Percentiles rank a stretch among this genome's conserved stretches.
These are phyloP conservation scores for Enteromius trimaculatus DNA, from an alignment of 2,797 vertebrate genomes.

Conservation along the genomic window DNA sequence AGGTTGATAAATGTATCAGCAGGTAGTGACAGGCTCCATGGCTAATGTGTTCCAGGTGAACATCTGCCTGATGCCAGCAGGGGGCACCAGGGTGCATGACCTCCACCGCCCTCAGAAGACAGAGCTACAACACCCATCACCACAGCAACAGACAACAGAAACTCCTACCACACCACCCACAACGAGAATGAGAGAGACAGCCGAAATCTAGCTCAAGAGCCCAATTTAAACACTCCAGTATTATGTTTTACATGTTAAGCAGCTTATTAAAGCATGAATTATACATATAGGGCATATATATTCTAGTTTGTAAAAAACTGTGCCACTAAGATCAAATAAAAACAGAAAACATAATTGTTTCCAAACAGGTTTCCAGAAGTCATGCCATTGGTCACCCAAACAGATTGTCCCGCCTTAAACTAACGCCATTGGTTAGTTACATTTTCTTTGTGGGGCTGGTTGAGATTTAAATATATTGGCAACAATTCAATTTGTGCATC, in stretches of 20 bases:
- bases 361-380: background rate
- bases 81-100: slow-evolving; percentile 44
- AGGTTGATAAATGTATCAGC: slow-evolving; percentile 48
- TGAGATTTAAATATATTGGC: background rate
- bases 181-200: background rate
- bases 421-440: background rate
- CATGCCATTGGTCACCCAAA: background rate
- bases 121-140: slow-evolving; percentile 28
- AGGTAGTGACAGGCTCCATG: slow-evolving; percentile 51
- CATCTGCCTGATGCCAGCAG: slow-evolving; percentile 38
- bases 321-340: background rate
- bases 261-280: background rate
- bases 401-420: background rate
- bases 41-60: slow-evolving; percentile 55
- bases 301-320: background rate
- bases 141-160: slow-evolving; percentile 20
- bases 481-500: background rate
- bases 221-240: background rate
- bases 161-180: background rate
- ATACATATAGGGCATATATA: background rate
- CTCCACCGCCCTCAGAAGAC: slow-evolving; percentile 24
- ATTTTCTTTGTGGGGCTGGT: background rate
- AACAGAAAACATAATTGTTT: background rate
- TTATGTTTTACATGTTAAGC: background rate
- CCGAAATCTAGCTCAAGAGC: background rate